Base-by-base conservation (phyloP, 2,888 invertebrate species). In the Gymnocheta viridis region DNA sequence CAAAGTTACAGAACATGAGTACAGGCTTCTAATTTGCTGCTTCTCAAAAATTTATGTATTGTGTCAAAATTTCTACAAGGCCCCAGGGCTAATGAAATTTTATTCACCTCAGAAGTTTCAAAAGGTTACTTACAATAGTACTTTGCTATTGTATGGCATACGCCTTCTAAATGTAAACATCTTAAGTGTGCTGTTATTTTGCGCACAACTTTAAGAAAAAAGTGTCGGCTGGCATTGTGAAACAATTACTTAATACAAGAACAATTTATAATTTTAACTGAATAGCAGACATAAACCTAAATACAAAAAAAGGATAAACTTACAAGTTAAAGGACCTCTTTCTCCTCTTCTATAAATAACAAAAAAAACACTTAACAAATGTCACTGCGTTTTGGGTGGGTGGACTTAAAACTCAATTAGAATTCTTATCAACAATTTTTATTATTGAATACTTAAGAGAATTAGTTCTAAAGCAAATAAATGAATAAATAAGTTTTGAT, bases 261-360 rank as follows among this genome's bases (percentile, higher is more conserved):
- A 51, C 14, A 49, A 14, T 6, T 24, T 49, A 4, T 5, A 62
- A 49, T 44, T 14, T 73, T 17, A 27, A 51, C 17, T 51, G 17
- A 44, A 29, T 38, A 35, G 12, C n/a, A 69, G n/a, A 41, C 12
- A 17, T 49, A 49, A 19, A 38, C 27, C 44, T 3, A 54, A 3
- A 38, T 60, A 24, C 14, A 60, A 19, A 32, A n/a, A 19, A 54
- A 66, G 56, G 14, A 67, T 38, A 32, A 67, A 74, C 27, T 64
- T n/a, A 5, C 14, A 2, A 76, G 66, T 66, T 76, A 54, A 76
- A 76, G 66, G 76, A 66, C 76, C 64, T 56, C 19, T 24, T n/a
- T 22, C 17, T 60, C 22, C 29, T n/a, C n/a, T n/a, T n/a, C n/a
- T n/a, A n/a, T n/a, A n/a, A n/a, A n/a, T n/a, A n/a, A n/a, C n/a